Evolutionary conservation across 2,888 invertebrate species (phyloP).

Genomic region (Phengaris alcon): DNA sequence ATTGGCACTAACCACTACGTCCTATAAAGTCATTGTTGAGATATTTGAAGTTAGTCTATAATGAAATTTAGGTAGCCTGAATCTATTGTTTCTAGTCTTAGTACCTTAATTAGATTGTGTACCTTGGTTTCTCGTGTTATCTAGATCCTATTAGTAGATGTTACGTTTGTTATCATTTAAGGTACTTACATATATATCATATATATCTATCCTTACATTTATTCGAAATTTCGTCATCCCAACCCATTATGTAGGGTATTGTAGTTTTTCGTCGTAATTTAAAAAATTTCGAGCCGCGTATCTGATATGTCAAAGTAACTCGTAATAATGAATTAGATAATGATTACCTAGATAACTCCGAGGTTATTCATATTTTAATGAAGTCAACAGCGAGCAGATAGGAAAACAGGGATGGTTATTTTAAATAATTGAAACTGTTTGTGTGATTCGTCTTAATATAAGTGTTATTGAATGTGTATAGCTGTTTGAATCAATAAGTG

Average conservation of each 20-base stretch:
- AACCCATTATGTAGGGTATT: slow-evolving; percentile 71
- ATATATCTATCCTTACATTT: slow-evolving; percentile 48
- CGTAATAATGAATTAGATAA: slow-evolving; percentile 75
- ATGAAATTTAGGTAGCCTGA: slow-evolving; percentile 54
- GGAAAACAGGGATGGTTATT: slow-evolving; percentile 78
- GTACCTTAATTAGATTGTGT: slow-evolving; percentile 47
- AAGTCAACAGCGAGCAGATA: slow-evolving; percentile 73
- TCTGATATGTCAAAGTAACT: slow-evolving; percentile 78
- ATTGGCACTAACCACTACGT: slow-evolving; percentile 68
- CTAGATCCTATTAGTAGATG: slow-evolving; percentile 50
- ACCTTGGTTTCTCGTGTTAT: slow-evolving; percentile 43
- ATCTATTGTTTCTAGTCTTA: slow-evolving; percentile 62
- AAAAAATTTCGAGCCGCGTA: slow-evolving; percentile 78
- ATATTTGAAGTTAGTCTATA: slow-evolving; percentile 67
- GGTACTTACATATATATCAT: slow-evolving; percentile 42
- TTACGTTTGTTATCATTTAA: slow-evolving; percentile 50
- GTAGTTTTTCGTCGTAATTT: slow-evolving; percentile 64
- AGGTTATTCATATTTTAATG: slow-evolving; percentile 65
- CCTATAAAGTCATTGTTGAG: slow-evolving; percentile 67
- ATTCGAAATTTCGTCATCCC: slow-evolving; percentile 58
- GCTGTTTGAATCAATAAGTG: slow-evolving; percentile 60
- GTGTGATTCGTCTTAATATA: slow-evolving; percentile 74
- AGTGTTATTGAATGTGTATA: slow-evolving; percentile 76
- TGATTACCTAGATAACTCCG: slow-evolving; percentile 70
- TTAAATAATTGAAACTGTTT: slow-evolving; percentile 67